Conservation (phyloP, 2,797 vertebrate species). For the Eulemur albifrons region DNA sequence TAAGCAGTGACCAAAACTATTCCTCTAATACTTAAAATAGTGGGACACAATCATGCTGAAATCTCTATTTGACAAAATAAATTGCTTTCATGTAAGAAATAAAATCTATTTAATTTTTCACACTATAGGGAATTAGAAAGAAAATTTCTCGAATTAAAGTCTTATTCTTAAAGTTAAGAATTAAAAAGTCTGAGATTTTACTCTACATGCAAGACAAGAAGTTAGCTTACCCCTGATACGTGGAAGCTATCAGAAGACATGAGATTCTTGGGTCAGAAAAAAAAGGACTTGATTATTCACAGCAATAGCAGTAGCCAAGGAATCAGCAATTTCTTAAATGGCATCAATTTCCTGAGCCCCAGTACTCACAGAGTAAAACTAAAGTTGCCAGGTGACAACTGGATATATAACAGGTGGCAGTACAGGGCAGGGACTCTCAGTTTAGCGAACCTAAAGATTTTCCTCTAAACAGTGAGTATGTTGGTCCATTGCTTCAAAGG, state of each 20-base stretch:
- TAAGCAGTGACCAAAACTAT: not conserved
- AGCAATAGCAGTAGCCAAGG: not conserved
- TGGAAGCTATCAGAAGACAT: not conserved
- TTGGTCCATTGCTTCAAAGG: not conserved
- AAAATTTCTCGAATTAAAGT: not conserved
- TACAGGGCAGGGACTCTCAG: no score
- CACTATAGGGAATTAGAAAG: not conserved
- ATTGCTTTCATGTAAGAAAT: not conserved
- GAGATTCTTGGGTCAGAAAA: not conserved
- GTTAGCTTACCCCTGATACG: not conserved
- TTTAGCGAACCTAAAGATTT: not conserved
- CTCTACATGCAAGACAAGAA: not conserved
- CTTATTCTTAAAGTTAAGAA: not conserved
- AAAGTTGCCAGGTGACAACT: not conserved
- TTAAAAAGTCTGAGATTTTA: not conserved
- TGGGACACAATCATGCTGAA: not conserved
- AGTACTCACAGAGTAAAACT: not conserved
- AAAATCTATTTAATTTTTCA: not conserved
- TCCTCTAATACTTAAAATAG: not conserved
- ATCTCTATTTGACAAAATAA: not conserved
- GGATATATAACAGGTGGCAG: rapidly evolving
- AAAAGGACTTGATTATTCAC: not conserved
- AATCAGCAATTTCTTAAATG: not conserved
- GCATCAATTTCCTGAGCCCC: not conserved
- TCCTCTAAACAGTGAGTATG: not conserved